Conservation (phyloP, 2,888 invertebrate genomes). For the Brachycybe producta region DNA sequence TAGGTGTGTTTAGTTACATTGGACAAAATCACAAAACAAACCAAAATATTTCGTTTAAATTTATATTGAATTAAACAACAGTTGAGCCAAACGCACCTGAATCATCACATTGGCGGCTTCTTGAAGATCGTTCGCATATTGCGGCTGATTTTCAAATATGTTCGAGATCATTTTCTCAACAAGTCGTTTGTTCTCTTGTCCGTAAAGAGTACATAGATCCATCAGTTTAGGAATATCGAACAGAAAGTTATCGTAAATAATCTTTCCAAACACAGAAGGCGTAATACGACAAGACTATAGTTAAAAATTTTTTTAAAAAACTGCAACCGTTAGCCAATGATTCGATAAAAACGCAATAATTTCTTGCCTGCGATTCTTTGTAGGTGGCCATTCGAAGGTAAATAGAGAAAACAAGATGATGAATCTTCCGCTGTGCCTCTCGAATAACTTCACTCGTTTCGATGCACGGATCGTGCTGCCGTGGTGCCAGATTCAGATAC, state of each 20-base stretch:
- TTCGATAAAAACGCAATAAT: too few relatives aligned
- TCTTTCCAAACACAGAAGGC: conserved; percentile 48
- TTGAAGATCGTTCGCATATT: conserved; percentile 47
- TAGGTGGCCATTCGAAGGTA: conserved; percentile 64
- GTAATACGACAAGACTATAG: conserved; percentile 41
- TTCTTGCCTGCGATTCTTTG: conserved; percentile 55
- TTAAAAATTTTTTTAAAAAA: conserved; percentile 40
- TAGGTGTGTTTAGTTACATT: too few relatives aligned
- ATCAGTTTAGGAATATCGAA: conserved; percentile 70
- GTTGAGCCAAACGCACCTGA: conserved; percentile 27
- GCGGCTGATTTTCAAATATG: conserved; percentile 51
- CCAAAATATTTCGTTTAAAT: conserved; percentile 9
- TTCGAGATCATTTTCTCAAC: conserved; percentile 50
- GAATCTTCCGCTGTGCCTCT: conserved; percentile 40
- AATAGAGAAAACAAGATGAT: conserved; percentile 48
- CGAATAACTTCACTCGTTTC: conserved; percentile 45
- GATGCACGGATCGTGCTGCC: conserved; percentile 45
- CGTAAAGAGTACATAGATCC: conserved; percentile 62
- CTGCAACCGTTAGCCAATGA: too few relatives aligned
- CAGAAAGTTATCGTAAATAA: conserved; percentile 65
- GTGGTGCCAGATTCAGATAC: conserved; percentile 59
- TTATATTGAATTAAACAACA: conserved; percentile 31
- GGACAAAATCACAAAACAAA: conserved; percentile 13
- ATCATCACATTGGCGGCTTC: conserved; percentile 30
- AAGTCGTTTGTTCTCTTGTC: conserved; percentile 48